phyloP scores from a whole-genome alignment of 2,797 vertebrate genomes.

The Telmatherina bonti region DNA sequence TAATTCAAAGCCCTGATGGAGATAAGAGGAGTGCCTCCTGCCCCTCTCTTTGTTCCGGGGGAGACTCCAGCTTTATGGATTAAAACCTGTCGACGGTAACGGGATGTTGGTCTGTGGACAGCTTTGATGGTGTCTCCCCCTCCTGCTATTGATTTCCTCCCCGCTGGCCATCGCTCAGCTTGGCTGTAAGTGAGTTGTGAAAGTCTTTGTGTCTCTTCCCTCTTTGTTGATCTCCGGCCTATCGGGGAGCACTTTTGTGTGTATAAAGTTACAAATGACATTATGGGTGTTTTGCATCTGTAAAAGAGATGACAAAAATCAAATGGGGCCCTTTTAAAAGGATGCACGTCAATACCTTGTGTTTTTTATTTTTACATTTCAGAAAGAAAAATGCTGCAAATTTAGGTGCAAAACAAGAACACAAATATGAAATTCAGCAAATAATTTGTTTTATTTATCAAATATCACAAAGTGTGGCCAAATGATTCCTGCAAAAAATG shows the following conservation, averaged over 20 bases:
- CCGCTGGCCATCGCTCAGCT: conserved; percentile 77
- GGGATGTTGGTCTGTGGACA: conserved; percentile 71
- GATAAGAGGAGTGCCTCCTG: conserved; percentile 55
- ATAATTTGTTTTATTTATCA: not conserved
- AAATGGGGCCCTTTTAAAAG: conserved; percentile 15
- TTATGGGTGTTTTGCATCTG: conserved; percentile 19
- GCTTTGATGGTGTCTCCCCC: conserved; percentile 80
- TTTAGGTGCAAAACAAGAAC: no score
- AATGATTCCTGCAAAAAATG: not conserved
- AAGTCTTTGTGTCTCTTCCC: conserved; percentile 70
- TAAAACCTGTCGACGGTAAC: conserved; percentile 71
- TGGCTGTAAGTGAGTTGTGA: conserved; percentile 79
- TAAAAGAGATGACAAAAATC: not conserved
- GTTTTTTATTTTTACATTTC: conserved; percentile 11
- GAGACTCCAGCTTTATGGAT: conserved; percentile 73
- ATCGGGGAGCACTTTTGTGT: conserved; percentile 53
- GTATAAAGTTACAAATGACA: conserved; percentile 58
- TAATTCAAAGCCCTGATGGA: conserved; percentile 62
- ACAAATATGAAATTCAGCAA: not conserved
- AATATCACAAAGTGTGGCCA: not conserved
- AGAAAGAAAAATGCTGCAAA: no score
- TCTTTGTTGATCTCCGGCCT: conserved; percentile 69
- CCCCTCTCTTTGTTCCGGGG: conserved; percentile 58
- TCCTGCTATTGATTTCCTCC: conserved; percentile 78
- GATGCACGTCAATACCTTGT: not conserved